Percentiles rank a stretch among this genome's conserved stretches.
These are phyloP conservation scores for Ramphastos sulfuratus DNA, from an alignment of 2,113 vertebrate genomes.

Conservation along the genomic window DNA sequence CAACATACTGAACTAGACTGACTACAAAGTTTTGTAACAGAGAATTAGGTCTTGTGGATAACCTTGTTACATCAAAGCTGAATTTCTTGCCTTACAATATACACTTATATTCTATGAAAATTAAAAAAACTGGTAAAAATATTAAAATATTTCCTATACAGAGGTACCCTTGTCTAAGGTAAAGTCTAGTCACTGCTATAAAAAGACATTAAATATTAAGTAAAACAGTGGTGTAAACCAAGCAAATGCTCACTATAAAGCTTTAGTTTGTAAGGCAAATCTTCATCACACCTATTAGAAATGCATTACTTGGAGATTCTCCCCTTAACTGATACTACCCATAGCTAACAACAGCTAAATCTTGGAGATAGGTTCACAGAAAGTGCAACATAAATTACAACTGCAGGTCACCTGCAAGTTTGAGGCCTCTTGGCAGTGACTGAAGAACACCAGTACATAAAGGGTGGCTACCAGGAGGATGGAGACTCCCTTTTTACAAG, in stretches of 20 bases:
- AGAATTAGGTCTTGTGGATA: not conserved
- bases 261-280: constrained; percentile 49
- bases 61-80: not conserved
- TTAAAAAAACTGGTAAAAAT: constrained; percentile 63
- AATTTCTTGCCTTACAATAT: constrained; percentile 32
- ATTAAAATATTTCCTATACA: constrained; percentile 65
- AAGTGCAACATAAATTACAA: not conserved
- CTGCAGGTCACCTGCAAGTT: not conserved
- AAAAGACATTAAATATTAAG: constrained; percentile 68
- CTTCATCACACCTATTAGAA: constrained; percentile 18
- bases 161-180: constrained; percentile 41
- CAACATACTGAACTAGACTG: constrained; percentile 24
- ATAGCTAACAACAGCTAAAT: not conserved
- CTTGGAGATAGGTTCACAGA: not conserved
- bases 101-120: constrained; percentile 49
- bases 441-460: not conserved
- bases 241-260: constrained; percentile 1
- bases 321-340: not conserved
- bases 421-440: not conserved
- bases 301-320: not conserved
- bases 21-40: constrained; percentile 4
- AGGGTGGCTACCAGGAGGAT: too few species aligned
- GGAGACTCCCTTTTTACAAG: too few species aligned
- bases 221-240: constrained; percentile 40
- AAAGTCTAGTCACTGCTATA: constrained; percentile 50